Conservation (phyloP, 2,888 invertebrate genomes). For the Spodoptera picta region DNA sequence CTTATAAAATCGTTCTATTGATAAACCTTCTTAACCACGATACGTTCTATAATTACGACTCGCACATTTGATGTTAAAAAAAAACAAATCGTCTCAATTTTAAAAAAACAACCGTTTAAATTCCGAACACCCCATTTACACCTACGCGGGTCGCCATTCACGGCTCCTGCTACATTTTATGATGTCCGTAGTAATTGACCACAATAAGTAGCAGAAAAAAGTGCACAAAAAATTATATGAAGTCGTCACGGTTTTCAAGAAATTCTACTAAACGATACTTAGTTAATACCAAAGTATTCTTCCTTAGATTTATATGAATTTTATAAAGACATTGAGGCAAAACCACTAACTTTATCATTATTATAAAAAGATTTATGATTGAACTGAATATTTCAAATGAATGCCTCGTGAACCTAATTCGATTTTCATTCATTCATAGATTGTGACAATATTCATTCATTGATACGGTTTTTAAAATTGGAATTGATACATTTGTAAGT, state of each 20-base stretch:
- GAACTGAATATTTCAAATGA: conserved; percentile 40
- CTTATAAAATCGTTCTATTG: too few relatives aligned
- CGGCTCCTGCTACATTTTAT: conserved; percentile 66
- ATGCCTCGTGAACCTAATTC: conserved; percentile 39
- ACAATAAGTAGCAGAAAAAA: conserved; percentile 71
- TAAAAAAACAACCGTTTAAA: neutral
- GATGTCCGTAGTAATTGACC: conserved; percentile 84
- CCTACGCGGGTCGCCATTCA: conserved; percentile 65
- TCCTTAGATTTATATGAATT: conserved; percentile 78
- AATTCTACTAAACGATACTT: conserved; percentile 65
- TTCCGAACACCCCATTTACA: conserved; percentile 60
- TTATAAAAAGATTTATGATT: conserved; percentile 59
- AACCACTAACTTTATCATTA: conserved; percentile 51
- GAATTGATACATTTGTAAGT: conserved; percentile 20
- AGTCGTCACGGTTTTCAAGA: conserved; percentile 75
- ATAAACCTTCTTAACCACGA: too few relatives aligned
- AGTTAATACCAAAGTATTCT: conserved; percentile 56
- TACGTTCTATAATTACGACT: too few relatives aligned
- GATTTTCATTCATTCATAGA: conserved; percentile 50
- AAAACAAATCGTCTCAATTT: neutral
- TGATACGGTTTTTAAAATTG: conserved; percentile 40
- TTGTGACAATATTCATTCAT: conserved; percentile 28
- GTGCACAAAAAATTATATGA: conserved; percentile 65
- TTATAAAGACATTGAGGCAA: conserved; percentile 76
- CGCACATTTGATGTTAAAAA: too few relatives aligned